Evolutionary conservation across 2,797 vertebrate genomes (phyloP).

Genomic region (Dicrostonyx torquatus): DNA sequence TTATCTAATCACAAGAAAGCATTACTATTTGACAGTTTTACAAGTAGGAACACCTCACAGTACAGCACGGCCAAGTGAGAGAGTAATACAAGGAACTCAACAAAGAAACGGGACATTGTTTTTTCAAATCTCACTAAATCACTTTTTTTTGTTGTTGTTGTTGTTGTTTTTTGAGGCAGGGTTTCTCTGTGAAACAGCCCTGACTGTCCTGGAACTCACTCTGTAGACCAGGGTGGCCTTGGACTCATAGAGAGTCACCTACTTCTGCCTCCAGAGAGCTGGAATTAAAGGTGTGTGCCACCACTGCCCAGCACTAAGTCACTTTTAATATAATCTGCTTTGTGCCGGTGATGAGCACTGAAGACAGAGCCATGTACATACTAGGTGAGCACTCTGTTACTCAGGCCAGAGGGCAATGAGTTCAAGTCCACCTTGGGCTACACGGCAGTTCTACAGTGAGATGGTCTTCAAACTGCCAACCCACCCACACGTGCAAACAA

Average conservation of each 20-base stretch:
- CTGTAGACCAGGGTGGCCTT: too few relatives aligned
- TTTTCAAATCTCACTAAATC: background rate
- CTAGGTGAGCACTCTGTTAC: background rate
- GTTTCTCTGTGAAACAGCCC: too few relatives aligned
- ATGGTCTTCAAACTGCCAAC: background rate
- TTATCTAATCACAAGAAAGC: slow-evolving; percentile 1
- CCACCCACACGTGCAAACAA: background rate
- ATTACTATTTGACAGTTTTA: slow-evolving; percentile 41
- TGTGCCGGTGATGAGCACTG: background rate
- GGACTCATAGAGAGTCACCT: too few relatives aligned
- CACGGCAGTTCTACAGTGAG: background rate
- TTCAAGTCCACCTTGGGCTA: background rate
- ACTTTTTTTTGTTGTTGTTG: too few relatives aligned
- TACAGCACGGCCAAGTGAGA: background rate
- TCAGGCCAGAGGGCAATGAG: background rate
- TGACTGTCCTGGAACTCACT: too few relatives aligned
- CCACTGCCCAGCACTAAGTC: background rate
- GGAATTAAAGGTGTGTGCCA: too few relatives aligned
- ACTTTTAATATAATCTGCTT: too few relatives aligned
- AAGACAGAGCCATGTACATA: background rate
- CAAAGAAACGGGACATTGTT: background rate
- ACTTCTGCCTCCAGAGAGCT: too few relatives aligned
- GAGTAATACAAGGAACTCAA: slow-evolving; percentile 7
- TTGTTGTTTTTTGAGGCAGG: too few relatives aligned
- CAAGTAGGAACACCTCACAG: background rate